Conservation (phyloP, 2,888 invertebrate species). For the Agriopis marginaria region DNA sequence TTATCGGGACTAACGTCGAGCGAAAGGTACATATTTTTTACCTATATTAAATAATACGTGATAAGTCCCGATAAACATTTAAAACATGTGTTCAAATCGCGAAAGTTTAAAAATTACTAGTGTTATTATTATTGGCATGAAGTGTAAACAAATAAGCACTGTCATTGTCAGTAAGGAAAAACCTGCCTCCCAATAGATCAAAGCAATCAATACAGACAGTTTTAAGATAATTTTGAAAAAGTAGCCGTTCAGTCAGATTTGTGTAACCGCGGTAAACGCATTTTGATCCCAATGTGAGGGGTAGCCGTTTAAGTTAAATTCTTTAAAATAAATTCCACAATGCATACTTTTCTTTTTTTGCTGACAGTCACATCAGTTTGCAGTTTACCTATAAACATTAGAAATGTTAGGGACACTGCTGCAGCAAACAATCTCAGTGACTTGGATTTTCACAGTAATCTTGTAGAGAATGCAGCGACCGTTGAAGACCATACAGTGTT, state of each 20-base stretch:
- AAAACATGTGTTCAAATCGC: too few relatives aligned
- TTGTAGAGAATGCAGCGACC: background rate
- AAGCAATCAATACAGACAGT: background rate
- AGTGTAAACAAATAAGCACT: background rate
- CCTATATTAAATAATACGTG: too few relatives aligned
- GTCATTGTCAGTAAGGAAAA: slow-evolving; percentile 1
- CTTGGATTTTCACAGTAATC: slow-evolving; percentile 3
- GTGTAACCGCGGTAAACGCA: slow-evolving; percentile 23
- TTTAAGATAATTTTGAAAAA: slow-evolving; percentile 1
- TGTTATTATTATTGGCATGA: background rate
- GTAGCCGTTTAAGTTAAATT: background rate
- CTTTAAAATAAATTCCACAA: slow-evolving; percentile 15
- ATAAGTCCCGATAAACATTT: too few relatives aligned
- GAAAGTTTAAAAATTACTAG: too few relatives aligned
- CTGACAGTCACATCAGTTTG: slow-evolving; percentile 8
- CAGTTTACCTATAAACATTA: slow-evolving; percentile 26
- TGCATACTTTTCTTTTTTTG: background rate
- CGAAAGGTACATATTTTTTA: too few relatives aligned
- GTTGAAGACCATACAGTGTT: slow-evolving; percentile 3
- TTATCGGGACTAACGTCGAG: too few relatives aligned
- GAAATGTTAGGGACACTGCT: slow-evolving; percentile 25
- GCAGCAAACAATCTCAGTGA: slow-evolving; percentile 2
- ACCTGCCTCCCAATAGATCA: slow-evolving; percentile 11
- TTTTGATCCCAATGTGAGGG: slow-evolving; percentile 18
- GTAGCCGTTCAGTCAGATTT: slow-evolving; percentile 19